phyloP scores from a whole-genome alignment of 2,888 invertebrate genomes.

The Yponomeuta plumbellus region DNA sequence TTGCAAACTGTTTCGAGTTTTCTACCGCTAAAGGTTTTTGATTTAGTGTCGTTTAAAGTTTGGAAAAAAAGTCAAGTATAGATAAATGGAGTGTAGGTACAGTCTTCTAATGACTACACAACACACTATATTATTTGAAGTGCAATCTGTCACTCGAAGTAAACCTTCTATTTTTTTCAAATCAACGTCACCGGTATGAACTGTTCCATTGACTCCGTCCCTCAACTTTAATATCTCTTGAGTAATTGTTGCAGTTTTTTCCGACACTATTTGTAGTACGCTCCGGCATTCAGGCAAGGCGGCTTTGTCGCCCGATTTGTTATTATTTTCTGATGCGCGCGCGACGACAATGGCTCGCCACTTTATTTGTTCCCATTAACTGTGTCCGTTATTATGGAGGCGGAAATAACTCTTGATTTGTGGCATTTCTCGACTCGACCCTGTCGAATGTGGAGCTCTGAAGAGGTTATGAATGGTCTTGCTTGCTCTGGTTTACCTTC shows the following conservation, averaged over 20 bases:
- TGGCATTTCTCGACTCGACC: neutral
- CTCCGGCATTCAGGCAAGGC: neutral
- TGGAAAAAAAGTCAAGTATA: no score
- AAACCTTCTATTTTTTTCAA: neutral
- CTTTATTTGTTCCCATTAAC: constrained; percentile 1
- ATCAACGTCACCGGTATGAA: neutral
- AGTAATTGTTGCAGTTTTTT: constrained; percentile 3
- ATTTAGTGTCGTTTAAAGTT: no score
- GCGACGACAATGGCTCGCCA: neutral
- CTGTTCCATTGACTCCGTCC: constrained; percentile 2
- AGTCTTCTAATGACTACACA: no score
- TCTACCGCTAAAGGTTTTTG: no score
- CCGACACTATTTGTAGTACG: neutral
- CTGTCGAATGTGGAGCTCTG: neutral
- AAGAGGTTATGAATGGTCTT: neutral
- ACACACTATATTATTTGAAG: neutral
- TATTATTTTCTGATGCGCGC: neutral
- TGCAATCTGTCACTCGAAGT: neutral
- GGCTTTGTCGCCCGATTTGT: neutral
- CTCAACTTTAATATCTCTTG: neutral
- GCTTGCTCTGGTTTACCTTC: no score
- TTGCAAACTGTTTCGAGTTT: no score
- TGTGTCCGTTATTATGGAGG: neutral
- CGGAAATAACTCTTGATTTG: constrained; percentile 2
- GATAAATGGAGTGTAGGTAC: no score